Evolutionary conservation across 2,888 invertebrate species (phyloP), one percentile per base, ranked within the genome.

Genomic region (Dusona sp.): DNA sequence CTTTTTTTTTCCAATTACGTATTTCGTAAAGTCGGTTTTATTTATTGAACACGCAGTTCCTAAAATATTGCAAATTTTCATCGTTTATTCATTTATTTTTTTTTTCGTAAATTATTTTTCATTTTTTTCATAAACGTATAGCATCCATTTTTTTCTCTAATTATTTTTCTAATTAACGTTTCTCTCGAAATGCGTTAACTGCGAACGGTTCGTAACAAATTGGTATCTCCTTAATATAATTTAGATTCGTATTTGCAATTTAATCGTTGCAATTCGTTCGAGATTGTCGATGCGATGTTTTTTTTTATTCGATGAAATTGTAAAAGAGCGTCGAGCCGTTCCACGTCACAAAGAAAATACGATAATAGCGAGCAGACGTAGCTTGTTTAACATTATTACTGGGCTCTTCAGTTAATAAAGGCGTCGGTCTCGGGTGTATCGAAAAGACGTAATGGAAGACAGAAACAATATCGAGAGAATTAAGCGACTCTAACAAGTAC

Each of bases 391-490:
- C 88, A 85, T 86, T 88, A 84, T 91, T 90, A 83, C 88, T 91
- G 91, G 88, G 85, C 89, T 89, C 89, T 90, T 86, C 91, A 92
- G 92, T 92, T 92, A 89, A 90, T 92, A 92, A 92, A 92, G 92
- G 90, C 90, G 89, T 91, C 92, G 88, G 88, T 91, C 88, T 91
- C 91, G 86, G 90, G 91, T 92, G 90, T 90, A 84, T 92, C 91
- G 92, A 93, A 92, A 92, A 92, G 90, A 91, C 92, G 91, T 92
- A 92, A 91, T 89, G 90, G 92, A 87, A 91, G 91, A 89, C 90
- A 92, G 88, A 92, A 91, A 89, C 87, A 91, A 90, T 90, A 89
- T 90, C 90, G 87, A 91, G 90, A 91, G 90, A 92, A 89, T 89
- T 91, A 91, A 90, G 91, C 91, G 92, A 92, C 90, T 89, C 88